Percentiles rank a stretch among this genome's conserved stretches.
Evolutionary conservation across 2,888 invertebrate genomes (phyloP).

Genomic region (Drosophila paramelanica): DNA sequence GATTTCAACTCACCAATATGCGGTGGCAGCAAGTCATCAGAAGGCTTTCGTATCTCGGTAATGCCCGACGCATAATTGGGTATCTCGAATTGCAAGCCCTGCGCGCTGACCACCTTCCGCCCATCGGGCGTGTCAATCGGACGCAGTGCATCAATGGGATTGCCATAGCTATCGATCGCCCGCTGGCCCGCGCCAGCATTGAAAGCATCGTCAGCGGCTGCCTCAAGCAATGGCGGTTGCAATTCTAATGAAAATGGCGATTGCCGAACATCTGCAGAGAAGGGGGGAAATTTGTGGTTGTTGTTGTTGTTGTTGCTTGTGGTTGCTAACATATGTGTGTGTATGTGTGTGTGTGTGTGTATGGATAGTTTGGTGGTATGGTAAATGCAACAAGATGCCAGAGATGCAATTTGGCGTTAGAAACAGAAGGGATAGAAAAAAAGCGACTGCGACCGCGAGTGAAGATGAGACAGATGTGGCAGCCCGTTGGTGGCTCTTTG

Average conservation of each 20-base stretch:
- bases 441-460: background rate
- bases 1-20: conserved; percentile 83
- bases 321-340: conserved; percentile 28
- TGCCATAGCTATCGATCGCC: conserved; percentile 84
- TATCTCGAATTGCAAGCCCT: conserved; percentile 84
- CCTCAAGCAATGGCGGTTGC: conserved; percentile 80
- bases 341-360: conserved; percentile 11
- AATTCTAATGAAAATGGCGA: conserved; percentile 84
- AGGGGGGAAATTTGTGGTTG: conserved; percentile 56
- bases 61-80: conserved; percentile 85
- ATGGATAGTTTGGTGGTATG: background rate
- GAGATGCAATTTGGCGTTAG: conserved; percentile 44
- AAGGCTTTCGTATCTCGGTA: conserved; percentile 83
- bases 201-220: conserved; percentile 47
- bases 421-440: conserved; percentile 27
- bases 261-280: conserved; percentile 83
- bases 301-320: conserved; percentile 38
- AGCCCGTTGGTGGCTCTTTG: conserved; percentile 52
- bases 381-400: conserved; percentile 11
- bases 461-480: conserved; percentile 37
- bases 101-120: conserved; percentile 82
- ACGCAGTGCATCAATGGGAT: conserved; percentile 81
- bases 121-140: conserved; percentile 84
- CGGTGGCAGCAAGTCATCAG: conserved; percentile 84
- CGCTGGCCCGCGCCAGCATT: conserved; percentile 41